Evolutionary conservation across 2,113 vertebrate species (phyloP), one percentile per base, ranked within the genome.

Genomic region (Bathybates hornii): DNA sequence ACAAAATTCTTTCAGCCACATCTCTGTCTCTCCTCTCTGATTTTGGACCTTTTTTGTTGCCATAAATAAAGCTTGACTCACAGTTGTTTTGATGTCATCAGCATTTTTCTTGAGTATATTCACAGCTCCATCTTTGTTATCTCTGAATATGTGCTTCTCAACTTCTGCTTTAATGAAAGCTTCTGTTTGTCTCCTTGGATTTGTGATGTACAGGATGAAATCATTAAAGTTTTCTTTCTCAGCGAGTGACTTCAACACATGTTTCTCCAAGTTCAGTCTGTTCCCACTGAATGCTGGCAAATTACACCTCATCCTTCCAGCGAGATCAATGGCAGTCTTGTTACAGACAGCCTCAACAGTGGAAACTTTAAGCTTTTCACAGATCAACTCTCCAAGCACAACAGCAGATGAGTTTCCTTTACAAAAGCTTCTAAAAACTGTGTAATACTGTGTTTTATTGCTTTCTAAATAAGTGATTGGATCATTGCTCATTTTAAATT

Each of bases 401-500:
- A 90, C 94, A 63, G 95, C 38, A 1, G 95, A 96, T 17, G 93
- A 92, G 57, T 89, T 95, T 52, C 87, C 97, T 93, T 91, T 87
- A 41, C 89, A 96, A 41, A 92, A 95, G 5, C 7, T 29, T 29
- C 81, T 92, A 88, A 96, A 97, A 32, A 86, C 88, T 6, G 9
- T 94, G 41, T 93, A 95, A 54, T 95, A 97, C 10, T 96, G 91
- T 3, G 45, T 57, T 92, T 93, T 95, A 68, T 96, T 97, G 7
- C 10, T 94, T 3, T 85, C 34, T 1, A 97, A 84, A 53, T 96
- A 96, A 4, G 5, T 9, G 0, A 2, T 3, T 2, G 95, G 94
- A 41, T 41, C 38, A 5, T 41, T 41, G 2, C 0, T 41, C 38
- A 27, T 27, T 4, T 2, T 11, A 34, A 34, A 34, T 34, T 1